Base-by-base conservation (phyloP, 2,797 vertebrate species). In the Lutjanus argentimaculatus region DNA sequence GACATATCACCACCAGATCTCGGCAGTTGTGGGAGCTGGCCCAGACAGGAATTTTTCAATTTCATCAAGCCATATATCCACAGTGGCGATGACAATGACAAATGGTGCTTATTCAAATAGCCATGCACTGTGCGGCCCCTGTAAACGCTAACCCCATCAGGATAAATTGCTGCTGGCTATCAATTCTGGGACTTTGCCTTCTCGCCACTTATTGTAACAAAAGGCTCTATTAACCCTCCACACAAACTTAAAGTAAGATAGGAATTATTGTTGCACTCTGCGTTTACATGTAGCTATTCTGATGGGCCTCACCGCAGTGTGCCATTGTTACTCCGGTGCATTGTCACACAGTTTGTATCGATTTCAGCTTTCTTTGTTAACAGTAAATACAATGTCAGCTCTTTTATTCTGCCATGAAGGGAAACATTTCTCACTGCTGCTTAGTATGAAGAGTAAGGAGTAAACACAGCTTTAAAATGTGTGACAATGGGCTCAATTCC, bases 81-180 rank as follows among this genome's bases (percentile, higher is more conserved):
- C 83, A 81, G 67, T 48, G 76, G 83, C 71, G 14, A 5, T 89
- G 92, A 93, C 85, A 93, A 89, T 91, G 92, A 93, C 82, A 90
- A 93, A 86, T 88, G 90, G 92, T 82, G 89, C 89, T 94, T 85
- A 91, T 94, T 91, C 93, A 93, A 90, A 95, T 89, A 85, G 90
- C 83, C 87, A 91, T 67, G 82, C 77, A 65, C 86, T 84, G 83
- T 69, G 69, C 88, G 75, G 92, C 88, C 91, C 91, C 86, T 90
- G 90, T 90, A 93, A 95, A 95, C 89, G 90, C 84, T 93, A 94
- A 93, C 95, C 69, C 86, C 93, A 94, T 93, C 80, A 90, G 77
- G 84, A 91, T 87, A 91, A 95, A 95, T 93, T 64, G 84, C 72
- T 89, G 90, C 92, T 92, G 93, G 95, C 94, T 94, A 93, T 90